Conservation (phyloP, 2,113 vertebrate species). For the Oncorhynchus kisutch region DNA sequence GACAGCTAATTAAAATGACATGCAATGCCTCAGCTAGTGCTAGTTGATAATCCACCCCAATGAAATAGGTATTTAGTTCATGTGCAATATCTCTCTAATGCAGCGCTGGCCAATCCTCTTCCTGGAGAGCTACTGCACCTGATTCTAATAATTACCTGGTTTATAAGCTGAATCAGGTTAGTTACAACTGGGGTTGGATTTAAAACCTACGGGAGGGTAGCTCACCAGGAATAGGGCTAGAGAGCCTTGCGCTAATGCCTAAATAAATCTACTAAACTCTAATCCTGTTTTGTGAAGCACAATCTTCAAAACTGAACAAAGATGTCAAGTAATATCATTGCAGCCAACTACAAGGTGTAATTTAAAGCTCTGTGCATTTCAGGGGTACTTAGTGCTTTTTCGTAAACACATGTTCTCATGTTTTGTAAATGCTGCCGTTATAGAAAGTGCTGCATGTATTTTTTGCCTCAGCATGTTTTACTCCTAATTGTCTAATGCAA, state of each 20-base stretch:
- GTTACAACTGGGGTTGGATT: too few relatives aligned
- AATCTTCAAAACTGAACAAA: neutral
- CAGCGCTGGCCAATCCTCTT: too few relatives aligned
- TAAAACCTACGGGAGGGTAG: too few relatives aligned
- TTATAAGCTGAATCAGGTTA: too few relatives aligned
- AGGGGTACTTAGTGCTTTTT: neutral
- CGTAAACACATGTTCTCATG: neutral
- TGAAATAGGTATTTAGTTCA: neutral
- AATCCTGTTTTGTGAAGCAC: neutral
- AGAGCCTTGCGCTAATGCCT: too few relatives aligned
- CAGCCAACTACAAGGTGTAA: neutral
- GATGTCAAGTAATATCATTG: neutral
- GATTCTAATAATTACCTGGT: too few relatives aligned
- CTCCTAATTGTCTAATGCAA: constrained; percentile 10
- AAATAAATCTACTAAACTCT: neutral
- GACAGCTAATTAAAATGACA: constrained; percentile 4
- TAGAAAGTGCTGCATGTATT: neutral
- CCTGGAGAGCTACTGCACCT: too few relatives aligned
- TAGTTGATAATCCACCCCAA: neutral
- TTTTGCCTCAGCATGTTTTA: neutral
- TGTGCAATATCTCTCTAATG: neutral
- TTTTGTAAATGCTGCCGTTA: neutral
- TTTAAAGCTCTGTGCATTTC: neutral
- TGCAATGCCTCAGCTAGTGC: neutral
- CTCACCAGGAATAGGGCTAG: too few relatives aligned